Base-by-base conservation (phyloP, 2,797 vertebrate species). In the Aeoliscus strigatus region DNA sequence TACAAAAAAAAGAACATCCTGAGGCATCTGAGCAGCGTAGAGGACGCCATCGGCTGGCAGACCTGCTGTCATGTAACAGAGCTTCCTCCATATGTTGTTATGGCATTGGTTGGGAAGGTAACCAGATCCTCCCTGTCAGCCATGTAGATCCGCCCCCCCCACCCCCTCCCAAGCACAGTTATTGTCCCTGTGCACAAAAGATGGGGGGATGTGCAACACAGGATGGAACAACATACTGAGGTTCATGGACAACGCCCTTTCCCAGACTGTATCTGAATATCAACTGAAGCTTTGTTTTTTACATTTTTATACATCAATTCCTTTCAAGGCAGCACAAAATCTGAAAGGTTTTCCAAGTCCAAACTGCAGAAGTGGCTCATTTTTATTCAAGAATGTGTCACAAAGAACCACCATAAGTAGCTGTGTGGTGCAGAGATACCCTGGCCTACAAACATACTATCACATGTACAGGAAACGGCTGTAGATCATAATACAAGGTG, bases 121-220 rank as follows among this genome's bases (percentile, higher is more conserved):
- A 85, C 76, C 30, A 52, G 72, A 86, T 60, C 53, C 29, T 39
- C 28, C 57, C 42, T 14, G 14, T 51, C 39, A 53, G 47, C 44
- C 59, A 39, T 12, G 29, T 45, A 33, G 15, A 10, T n/a, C 28
- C 40, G 31, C 42, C 38, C n/a, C 24, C 66, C 28, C 27, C 72
- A 74, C 14, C 40, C 33, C 42, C 38, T 13, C 24, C 66, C 28
- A 30, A 73, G 75, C 14, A 38, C 69, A 61, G 63, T 78, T 79
- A 81, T 87, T 88, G 85, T 88, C 75, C 66, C 34, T 47, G 39
- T 55, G 57, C 77, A 86, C 78, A 85, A 85, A 77, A 65, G 75
- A 68, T 66, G 66, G 66, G 70, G 74, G 61, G 62, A 28, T 40
- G 48, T 66, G 83, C 73, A 81, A 83, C 45, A 66, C 52, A 70